Evolutionary conservation across 2,888 invertebrate genomes (phyloP), one percentile per base, ranked within the genome.

Genomic region (Pristionchus japonicus): DNA sequence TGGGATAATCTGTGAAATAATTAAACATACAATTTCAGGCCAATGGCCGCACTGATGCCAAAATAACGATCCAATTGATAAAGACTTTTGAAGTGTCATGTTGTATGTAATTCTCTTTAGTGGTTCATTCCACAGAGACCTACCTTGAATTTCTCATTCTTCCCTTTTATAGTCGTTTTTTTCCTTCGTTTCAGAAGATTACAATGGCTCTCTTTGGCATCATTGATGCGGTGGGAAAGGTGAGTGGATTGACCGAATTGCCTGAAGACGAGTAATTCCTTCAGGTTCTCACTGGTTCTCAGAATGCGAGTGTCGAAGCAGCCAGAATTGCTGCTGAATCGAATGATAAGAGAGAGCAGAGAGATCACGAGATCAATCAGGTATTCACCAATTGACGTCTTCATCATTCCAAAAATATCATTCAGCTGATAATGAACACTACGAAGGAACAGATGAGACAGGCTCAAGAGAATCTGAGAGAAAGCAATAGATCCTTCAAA

Each of bases 321-420:
- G n/a, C 43, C 2, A 77, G 27, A 77, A 43, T 77, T 2, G 43
- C 40, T 43, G 27, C 77, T n/a, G 77, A 77, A 27, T 23, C 43
- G 77, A n/a, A 43, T 23, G 77, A 77, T 20, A 77, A 43, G 27
- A 77, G 77, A 1, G 77, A 77, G n/a, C 77, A 77, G 27, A 77
- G 77, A n/a, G 43, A 43, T n/a, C 43, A 77, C 3, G 43, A 77
- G 77, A 77, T 34, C 13, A 77, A 37, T 20, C 23, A 43, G 43
- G 77, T 77, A n/a, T 11, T 43, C n/a, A 77, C 43, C 6, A 34
- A 70, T 40, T 31, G 1, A n/a, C 1, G 20, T n/a, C 20, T 61
- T 64, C 1, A 31, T 31, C 6, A 64, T 9, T 57, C 17, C 52
- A 64, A 2, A n/a, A 34, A 37, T 37, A 27, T 1, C 27, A 31